These are phyloP conservation scores for Prietella phreatophila DNA, from an alignment of 2,113 vertebrate genomes.

Conservation along the genomic window DNA sequence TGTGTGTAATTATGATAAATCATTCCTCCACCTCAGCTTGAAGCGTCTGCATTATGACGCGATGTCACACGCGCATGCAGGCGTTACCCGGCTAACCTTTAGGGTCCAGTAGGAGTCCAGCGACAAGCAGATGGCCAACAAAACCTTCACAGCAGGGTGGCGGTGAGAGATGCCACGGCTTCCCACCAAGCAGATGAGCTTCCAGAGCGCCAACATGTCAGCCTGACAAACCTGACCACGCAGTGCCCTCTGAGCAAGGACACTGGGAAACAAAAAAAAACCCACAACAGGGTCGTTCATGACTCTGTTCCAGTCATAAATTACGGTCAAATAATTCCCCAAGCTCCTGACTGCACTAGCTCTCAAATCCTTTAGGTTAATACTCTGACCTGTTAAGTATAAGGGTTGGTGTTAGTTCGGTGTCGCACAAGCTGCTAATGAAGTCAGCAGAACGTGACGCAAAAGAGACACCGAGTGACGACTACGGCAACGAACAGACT, in stretches of 20 bases:
- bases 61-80: background rate
- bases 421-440: background rate
- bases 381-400: background rate
- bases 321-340: background rate
- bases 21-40: background rate
- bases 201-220: constrained; percentile 64
- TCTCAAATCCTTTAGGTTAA: background rate
- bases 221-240: constrained; percentile 62
- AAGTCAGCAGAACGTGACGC: background rate
- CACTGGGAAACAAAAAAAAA: constrained; percentile 47
- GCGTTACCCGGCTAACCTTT: constrained; percentile 61
- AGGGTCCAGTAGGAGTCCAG: constrained; percentile 57
- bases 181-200: constrained; percentile 73
- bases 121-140: constrained; percentile 71
- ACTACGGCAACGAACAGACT: constrained; percentile 30
- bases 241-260: constrained; percentile 68
- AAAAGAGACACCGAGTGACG: constrained; percentile 22
- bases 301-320: background rate
- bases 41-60: background rate
- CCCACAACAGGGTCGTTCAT: background rate
- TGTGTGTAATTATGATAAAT: background rate
- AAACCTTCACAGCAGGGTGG: constrained; percentile 69
- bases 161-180: constrained; percentile 70
- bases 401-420: background rate
- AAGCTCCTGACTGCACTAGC: background rate